These are phyloP conservation scores for Apistogramma diplotaenia DNA, from an alignment of 2,113 vertebrate genomes.

Conservation along the genomic window DNA sequence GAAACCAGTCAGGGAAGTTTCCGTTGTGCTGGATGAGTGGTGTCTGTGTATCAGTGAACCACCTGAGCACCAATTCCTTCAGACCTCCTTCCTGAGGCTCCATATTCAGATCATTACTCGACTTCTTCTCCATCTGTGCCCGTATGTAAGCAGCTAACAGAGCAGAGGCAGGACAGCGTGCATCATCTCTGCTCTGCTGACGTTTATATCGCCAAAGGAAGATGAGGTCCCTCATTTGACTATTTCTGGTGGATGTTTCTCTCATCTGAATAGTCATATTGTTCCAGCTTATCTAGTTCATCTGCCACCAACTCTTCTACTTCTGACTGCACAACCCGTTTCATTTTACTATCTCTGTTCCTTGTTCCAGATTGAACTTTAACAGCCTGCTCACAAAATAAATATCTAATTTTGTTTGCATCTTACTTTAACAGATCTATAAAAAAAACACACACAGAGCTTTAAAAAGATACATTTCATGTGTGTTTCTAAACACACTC, in stretches of 20 bases:
- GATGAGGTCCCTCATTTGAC: slow-evolving; percentile 76
- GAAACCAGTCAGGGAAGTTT: slow-evolving; percentile 85
- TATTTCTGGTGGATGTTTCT: slow-evolving; percentile 35
- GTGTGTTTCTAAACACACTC: not conserved
- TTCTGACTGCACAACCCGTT: not conserved
- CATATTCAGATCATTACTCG: not conserved
- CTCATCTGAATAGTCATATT: slow-evolving; percentile 52
- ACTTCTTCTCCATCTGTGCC: slow-evolving; percentile 60
- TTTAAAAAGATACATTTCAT: not conserved
- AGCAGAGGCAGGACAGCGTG: not conserved
- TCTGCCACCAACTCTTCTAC: not conserved
- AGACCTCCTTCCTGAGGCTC: slow-evolving; percentile 47
- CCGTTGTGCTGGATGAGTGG: slow-evolving; percentile 68
- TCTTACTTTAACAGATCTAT: not conserved
- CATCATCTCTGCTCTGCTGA: not conserved
- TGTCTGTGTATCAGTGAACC: slow-evolving; percentile 86
- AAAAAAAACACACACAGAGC: not conserved
- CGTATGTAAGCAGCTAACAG: not conserved
- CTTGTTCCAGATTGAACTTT: slow-evolving; percentile 25
- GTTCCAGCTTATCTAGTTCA: slow-evolving; percentile 58
- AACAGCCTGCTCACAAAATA: not conserved
- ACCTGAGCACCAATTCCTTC: slow-evolving; percentile 76
- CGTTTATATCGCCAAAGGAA: not conserved
- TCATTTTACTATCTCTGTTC: slow-evolving; percentile 53
- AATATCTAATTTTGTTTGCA: not conserved